Evolutionary conservation across 1,140 invertebrate genomes (phyloP).

Genomic region (Drosophila carrolli): DNA sequence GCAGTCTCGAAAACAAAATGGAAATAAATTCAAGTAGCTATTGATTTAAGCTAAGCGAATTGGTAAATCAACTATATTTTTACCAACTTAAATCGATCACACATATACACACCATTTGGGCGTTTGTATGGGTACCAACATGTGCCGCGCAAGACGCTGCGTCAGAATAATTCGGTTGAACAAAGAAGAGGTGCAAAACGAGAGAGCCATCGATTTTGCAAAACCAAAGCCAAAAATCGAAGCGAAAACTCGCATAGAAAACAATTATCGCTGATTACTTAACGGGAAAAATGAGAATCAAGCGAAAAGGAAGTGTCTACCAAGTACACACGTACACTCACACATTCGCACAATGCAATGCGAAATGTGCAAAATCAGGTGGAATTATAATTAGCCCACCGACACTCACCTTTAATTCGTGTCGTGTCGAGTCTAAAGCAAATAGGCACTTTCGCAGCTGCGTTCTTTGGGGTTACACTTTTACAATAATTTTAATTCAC

Average conservation of each 20-base stretch:
- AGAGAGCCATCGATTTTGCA: constrained; percentile 66
- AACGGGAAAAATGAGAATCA: constrained; percentile 48
- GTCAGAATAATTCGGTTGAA: constrained; percentile 42
- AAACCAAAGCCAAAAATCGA: constrained; percentile 11
- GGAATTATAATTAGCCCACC: neutral
- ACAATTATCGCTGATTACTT: constrained; percentile 65
- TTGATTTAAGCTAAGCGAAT: constrained; percentile 33
- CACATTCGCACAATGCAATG: constrained; percentile 15
- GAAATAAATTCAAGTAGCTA: constrained; percentile 33
- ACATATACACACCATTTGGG: constrained; percentile 1
- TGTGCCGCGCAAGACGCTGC: constrained; percentile 56
- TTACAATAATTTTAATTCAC: constrained; percentile 51
- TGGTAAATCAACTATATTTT: constrained; percentile 5
- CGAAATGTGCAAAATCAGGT: constrained; percentile 33
- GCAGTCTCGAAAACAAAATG: constrained; percentile 36
- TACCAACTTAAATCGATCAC: constrained; percentile 16
- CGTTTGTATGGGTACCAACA: constrained; percentile 45
- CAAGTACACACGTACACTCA: constrained; percentile 52
- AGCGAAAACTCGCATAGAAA: constrained; percentile 14
- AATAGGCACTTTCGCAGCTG: constrained; percentile 38
- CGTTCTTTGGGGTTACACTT: constrained; percentile 50
- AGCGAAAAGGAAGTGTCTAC: constrained; percentile 40
- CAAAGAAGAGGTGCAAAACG: constrained; percentile 12
- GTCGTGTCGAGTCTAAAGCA: constrained; percentile 31
- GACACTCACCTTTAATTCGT: constrained; percentile 55